These are phyloP conservation scores for Diadegma fenestrale DNA, from an alignment of 2,888 invertebrate genomes.

Conservation along the genomic window DNA sequence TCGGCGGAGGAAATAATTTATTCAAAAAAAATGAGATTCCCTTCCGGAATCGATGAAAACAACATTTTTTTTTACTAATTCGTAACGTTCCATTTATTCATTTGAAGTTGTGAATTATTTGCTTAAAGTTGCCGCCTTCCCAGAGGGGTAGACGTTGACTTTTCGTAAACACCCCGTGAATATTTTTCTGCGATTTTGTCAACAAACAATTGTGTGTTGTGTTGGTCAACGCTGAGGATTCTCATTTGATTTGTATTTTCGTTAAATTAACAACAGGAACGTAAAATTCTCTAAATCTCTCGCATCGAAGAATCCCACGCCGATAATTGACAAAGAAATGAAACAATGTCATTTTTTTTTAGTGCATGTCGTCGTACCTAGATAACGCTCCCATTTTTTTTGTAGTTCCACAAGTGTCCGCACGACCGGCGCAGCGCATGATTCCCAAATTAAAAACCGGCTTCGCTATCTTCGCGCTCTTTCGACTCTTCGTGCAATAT, in stretches of 20 bases:
- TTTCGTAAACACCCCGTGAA: background rate
- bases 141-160: constrained; percentile 7
- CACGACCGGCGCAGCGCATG: constrained; percentile 32
- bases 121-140: constrained; percentile 7
- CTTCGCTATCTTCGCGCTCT: background rate
- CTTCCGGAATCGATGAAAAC: too few species aligned
- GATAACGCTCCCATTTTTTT: background rate
- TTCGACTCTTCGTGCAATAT: background rate
- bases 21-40: too few species aligned
- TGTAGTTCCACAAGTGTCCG: constrained; percentile 9
- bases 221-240: background rate
- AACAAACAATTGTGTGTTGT: background rate
- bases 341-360: background rate
- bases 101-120: constrained; percentile 1
- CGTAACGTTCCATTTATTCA: constrained; percentile 4
- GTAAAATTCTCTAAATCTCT: background rate
- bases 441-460: constrained; percentile 5
- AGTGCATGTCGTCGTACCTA: constrained; percentile 19
- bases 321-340: too few species aligned
- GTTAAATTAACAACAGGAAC: background rate
- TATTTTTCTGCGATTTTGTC: background rate
- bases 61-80: background rate
- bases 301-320: background rate
- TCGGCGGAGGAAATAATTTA: too few species aligned
- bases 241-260: constrained; percentile 3